Conservation (phyloP, 2,113 vertebrate genomes). For the Cairina moschata region DNA sequence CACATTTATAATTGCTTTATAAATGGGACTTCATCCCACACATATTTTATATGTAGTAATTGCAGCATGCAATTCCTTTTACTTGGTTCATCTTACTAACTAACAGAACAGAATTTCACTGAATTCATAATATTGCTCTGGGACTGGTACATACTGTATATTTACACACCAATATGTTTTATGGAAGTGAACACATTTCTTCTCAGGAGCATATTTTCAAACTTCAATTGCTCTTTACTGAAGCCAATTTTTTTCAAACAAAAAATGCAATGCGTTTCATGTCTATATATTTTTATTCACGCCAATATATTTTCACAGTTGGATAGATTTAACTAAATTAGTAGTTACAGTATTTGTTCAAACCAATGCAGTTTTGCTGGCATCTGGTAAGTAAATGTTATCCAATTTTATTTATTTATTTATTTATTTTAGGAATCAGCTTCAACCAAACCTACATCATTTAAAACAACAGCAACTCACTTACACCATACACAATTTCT, state of each 20-base stretch:
- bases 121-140: constrained; percentile 64
- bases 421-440: not conserved
- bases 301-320: constrained; percentile 68
- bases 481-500: not conserved
- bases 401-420: not conserved
- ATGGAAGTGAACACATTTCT: constrained; percentile 72
- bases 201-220: constrained; percentile 63
- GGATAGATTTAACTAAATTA: constrained; percentile 69
- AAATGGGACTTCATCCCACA: constrained; percentile 56
- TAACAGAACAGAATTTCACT: constrained; percentile 57
- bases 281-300: constrained; percentile 65
- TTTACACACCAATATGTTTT: constrained; percentile 72
- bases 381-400: constrained; percentile 50
- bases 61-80: constrained; percentile 42
- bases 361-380: constrained; percentile 46
- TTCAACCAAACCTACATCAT: constrained; percentile 3
- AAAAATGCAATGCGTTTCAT: constrained; percentile 37
- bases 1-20: constrained; percentile 66
- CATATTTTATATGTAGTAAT: constrained; percentile 58
- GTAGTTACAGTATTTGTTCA: constrained; percentile 66
- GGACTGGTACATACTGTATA: constrained; percentile 61
- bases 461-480: not conserved
- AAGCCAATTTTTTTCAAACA: constrained; percentile 61
- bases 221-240: constrained; percentile 66
- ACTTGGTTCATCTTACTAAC: constrained; percentile 58